A percentile compares a stretch with the other conserved stretches of the same genome.
Evolutionary conservation across 2,113 vertebrate genomes (phyloP).

Genomic region (Echinops telfairi): DNA sequence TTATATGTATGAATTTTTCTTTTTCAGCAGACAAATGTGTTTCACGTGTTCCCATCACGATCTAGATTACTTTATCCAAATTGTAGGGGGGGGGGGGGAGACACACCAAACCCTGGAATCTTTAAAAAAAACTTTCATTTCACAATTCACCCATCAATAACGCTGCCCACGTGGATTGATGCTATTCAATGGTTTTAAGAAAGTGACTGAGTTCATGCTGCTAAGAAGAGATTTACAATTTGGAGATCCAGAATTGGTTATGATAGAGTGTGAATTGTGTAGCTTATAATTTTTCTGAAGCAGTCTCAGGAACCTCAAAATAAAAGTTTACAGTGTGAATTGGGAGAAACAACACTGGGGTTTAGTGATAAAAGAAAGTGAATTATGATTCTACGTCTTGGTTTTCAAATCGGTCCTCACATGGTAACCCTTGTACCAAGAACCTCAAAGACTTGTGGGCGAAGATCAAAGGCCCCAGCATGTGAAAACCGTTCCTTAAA

Average conservation of each 20-base stretch:
- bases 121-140: conserved; percentile 78
- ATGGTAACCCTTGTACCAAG: neutral
- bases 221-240: conserved; percentile 34
- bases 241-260: neutral
- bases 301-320: neutral
- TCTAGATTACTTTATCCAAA: conserved; percentile 55
- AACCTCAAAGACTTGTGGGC: neutral
- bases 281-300: conserved; percentile 9
- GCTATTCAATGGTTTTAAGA: conserved; percentile 24
- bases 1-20: conserved; percentile 82
- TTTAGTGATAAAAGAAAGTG: neutral
- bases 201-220: conserved; percentile 58
- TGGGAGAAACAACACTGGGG: neutral
- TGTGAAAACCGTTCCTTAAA: neutral
- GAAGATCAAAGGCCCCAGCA: neutral
- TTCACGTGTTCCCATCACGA: conserved; percentile 77
- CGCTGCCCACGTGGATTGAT: conserved; percentile 26
- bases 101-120: too few species aligned
- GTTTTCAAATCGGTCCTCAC: neutral
- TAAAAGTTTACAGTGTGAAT: neutral
- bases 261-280: neutral
- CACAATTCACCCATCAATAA: conserved; percentile 71
- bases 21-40: conserved; percentile 79
- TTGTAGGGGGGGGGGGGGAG: neutral
- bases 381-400: neutral